Evolutionary conservation across 2,888 invertebrate species (phyloP), one percentile per base, ranked within the genome.

Genomic region (Ametastegia equiseti): DNA sequence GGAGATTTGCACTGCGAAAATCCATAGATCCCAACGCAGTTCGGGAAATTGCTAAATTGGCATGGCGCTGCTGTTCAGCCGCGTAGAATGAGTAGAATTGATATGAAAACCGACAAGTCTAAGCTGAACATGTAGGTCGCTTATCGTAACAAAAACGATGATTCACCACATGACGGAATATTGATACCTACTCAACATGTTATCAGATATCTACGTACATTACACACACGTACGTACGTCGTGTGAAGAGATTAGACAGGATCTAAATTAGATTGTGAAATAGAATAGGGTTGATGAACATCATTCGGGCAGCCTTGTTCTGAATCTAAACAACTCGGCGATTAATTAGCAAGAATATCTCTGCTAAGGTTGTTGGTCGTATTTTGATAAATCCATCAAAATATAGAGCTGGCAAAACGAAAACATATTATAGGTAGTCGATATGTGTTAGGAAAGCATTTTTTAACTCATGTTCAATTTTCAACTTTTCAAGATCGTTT

Each of bases 81-180:
- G 33, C 54, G 36, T 30, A 3, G 19, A 75, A 75, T 13, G 9
- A 19, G 54, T 75, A 27, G n/a, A n/a, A n/a, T n/a, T n/a, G n/a
- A n/a, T 33, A 33, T 75, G 50, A 36, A n/a, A 36, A 19, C 11
- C 6, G 54, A 15, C 73, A 73, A 50, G 54, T 50, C n/a, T n/a
- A n/a, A n/a, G n/a, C n/a, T n/a, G 73, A n/a, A 27, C 3, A 30
- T 39, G 15, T 47, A 27, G 11, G 36, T 75, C 75, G 75, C 30
- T 50, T 75, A 75, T 75, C 50, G 19, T 36, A 23, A 54, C 36
- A 33, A 33, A 50, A 75, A 54, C 54, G 54, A 23, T 75, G 73
- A 75, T 75, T 75, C 73, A 75, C 36, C 54, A 19, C 36, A 11
- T 54, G 73, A 54, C 50, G 33, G 19, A 54, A n/a, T 50, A 75